Base-by-base conservation (phyloP, 1,140 invertebrate genomes). In the Pygmarrhopalites habei region DNA sequence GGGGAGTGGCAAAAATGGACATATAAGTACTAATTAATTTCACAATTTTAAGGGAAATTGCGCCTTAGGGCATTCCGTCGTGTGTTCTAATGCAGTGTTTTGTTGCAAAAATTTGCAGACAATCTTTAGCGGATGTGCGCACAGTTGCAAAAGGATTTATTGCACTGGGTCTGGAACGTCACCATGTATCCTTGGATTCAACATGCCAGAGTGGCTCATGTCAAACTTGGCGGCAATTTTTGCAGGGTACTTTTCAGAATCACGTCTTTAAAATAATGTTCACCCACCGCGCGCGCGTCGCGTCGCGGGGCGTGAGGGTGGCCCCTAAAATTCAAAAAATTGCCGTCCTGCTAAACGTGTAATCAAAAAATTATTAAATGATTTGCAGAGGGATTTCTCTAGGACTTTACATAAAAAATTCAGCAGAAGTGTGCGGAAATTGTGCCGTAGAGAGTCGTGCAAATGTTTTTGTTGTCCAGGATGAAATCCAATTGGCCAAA, bases 341-440 rank as follows among this genome's bases (percentile, higher is more conserved):
- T n/a, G n/a, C n/a, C n/a, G n/a, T n/a, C n/a, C n/a, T n/a, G n/a
- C n/a, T n/a, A n/a, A n/a, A n/a, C n/a, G n/a, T n/a, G n/a, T n/a
- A n/a, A n/a, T n/a, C n/a, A n/a, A n/a, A n/a, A n/a, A n/a, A n/a
- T n/a, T n/a, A n/a, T n/a, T n/a, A n/a, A n/a, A n/a, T n/a, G n/a
- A n/a, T n/a, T n/a, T n/a, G n/a, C n/a, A n/a, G n/a, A n/a, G n/a
- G n/a, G n/a, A n/a, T n/a, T n/a, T n/a, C n/a, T n/a, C n/a, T 86
- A 39, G 92, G 93, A 61, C 91, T 95, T 73, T 95, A 96, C 75
- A 90, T 91, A 17, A 95, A 92, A 41, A 95, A 95, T 76, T 86
- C 85, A 19, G 74, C 89, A 0, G 90, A 94, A 60, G 87, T 91
- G 0, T 92, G 89, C 73, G 79, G 82, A 62, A 86, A 90, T 75